These are phyloP conservation scores for Erynnis tages DNA, from an alignment of 2,888 invertebrate genomes.

Conservation along the genomic window DNA sequence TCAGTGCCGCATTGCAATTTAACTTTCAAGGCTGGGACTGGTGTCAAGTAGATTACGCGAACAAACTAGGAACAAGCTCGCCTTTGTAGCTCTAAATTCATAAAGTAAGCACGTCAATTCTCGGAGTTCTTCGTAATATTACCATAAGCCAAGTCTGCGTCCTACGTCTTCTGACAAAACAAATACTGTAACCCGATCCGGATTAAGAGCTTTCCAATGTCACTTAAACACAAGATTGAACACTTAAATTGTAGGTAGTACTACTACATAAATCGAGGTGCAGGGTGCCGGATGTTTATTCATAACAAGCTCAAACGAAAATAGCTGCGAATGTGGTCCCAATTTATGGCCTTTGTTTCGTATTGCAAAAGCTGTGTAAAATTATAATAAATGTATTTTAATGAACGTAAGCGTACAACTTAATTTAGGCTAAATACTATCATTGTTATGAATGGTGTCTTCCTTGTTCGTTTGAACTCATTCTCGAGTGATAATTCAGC, in stretches of 20 bases:
- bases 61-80: slow-evolving; percentile 31
- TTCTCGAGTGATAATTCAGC: slow-evolving; percentile 4
- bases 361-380: slow-evolving; percentile 27
- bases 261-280: slow-evolving; percentile 53
- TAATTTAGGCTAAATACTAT: background rate
- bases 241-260: slow-evolving; percentile 49
- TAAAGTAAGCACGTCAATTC: slow-evolving; percentile 4
- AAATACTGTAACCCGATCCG: slow-evolving; percentile 5
- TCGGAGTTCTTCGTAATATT: slow-evolving; percentile 6
- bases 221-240: slow-evolving; percentile 42
- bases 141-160: background rate
- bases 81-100: slow-evolving; percentile 8
- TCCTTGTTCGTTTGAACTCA: background rate
- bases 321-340: slow-evolving; percentile 55
- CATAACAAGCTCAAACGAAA: slow-evolving; percentile 57
- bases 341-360: slow-evolving; percentile 50
- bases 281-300: slow-evolving; percentile 61
- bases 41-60: slow-evolving; percentile 45
- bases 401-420: slow-evolving; percentile 5
- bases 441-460: background rate
- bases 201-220: slow-evolving; percentile 38
- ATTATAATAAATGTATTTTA: slow-evolving; percentile 32
- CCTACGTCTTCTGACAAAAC: slow-evolving; percentile 1
- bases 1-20: slow-evolving; percentile 54
- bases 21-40: slow-evolving; percentile 51